Percentiles rank a stretch among this genome's conserved stretches.
phyloP scores from a whole-genome alignment of 1,140 invertebrate genomes.

The Dreissena polymorpha region DNA sequence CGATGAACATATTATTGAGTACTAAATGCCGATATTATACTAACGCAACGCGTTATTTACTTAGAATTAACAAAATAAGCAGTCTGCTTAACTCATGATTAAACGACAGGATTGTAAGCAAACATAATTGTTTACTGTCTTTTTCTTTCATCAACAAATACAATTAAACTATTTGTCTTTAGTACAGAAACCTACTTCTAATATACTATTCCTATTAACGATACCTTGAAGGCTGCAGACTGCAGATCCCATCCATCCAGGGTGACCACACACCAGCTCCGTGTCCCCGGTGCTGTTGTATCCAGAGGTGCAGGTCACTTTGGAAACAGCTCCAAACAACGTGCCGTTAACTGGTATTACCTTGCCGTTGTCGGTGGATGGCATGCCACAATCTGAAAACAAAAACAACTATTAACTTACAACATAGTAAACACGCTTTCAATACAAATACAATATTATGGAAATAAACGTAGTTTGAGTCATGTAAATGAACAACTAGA shows the following conservation, averaged over 20 bases:
- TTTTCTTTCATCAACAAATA: no score
- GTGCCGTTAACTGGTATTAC: neutral
- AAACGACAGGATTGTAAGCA: no score
- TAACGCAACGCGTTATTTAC: no score
- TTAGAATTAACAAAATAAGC: no score
- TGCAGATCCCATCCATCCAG: neutral
- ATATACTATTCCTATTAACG: no score
- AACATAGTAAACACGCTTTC: neutral
- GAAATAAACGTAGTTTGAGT: neutral
- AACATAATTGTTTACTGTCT: no score
- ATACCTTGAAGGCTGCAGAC: conserved; percentile 11
- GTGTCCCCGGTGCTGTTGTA: neutral
- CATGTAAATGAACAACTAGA: neutral
- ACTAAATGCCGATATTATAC: no score
- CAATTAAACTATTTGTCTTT: no score
- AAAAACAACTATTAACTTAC: neutral
- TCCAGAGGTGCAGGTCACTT: neutral
- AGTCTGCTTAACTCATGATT: no score
- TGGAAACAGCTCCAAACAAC: neutral
- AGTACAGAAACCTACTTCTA: no score
- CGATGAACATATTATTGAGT: no score
- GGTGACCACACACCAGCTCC: neutral
- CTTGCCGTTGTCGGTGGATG: neutral
- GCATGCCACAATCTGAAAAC: conserved; percentile 20
- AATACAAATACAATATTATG: neutral